phyloP scores from a whole-genome alignment of 2,888 invertebrate genomes.

The Hoplodrina blanda region DNA sequence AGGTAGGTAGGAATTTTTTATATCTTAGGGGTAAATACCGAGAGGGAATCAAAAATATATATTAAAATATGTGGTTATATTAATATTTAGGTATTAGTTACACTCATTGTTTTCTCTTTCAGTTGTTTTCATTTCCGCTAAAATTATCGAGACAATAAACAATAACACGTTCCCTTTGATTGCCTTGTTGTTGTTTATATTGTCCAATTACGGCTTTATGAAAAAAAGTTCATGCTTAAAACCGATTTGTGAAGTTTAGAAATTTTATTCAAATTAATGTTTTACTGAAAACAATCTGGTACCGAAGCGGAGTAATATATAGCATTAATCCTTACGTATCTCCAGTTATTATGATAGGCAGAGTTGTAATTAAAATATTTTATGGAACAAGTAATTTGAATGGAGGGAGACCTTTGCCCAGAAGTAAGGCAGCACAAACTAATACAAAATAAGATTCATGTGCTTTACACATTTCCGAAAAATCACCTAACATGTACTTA shows the following conservation, averaged over 20 bases:
- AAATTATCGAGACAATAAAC: neutral
- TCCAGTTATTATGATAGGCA: slow-evolving; percentile 2
- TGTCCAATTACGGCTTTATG: slow-evolving; percentile 21
- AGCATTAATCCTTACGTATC: slow-evolving; percentile 2
- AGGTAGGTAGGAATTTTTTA: neutral
- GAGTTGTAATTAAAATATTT: neutral
- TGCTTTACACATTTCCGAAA: neutral
- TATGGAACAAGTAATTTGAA: neutral
- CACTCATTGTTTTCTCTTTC: neutral
- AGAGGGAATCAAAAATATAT: neutral
- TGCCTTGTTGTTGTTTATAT: slow-evolving; percentile 29
- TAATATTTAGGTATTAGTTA: neutral
- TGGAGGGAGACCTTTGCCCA: too few relatives aligned
- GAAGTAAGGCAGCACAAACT: too few relatives aligned
- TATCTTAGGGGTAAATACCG: neutral
- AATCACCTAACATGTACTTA: neutral
- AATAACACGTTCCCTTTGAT: slow-evolving; percentile 1
- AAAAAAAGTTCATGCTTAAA: neutral
- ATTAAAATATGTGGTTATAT: neutral
- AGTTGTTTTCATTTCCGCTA: neutral
- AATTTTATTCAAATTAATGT: neutral
- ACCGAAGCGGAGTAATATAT: too few relatives aligned
- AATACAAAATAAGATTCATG: neutral
- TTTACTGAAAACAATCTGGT: slow-evolving; percentile 3
- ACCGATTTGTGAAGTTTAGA: neutral